phyloP scores from a whole-genome alignment of 2,888 invertebrate species.

The Polydrusus pterygomalis region DNA sequence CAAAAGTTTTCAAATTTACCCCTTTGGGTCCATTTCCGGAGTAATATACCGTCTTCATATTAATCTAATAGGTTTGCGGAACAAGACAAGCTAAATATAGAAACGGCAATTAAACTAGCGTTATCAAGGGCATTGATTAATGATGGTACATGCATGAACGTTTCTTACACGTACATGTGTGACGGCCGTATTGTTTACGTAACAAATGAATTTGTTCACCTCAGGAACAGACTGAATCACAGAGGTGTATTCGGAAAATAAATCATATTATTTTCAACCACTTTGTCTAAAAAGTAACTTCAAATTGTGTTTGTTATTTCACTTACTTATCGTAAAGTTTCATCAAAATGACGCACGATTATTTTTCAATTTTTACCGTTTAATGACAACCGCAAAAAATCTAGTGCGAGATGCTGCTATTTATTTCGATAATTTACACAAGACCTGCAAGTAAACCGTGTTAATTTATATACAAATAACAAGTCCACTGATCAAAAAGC shows the following conservation, averaged over 20 bases:
- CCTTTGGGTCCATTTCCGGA: not conserved
- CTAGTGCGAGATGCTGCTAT: too few relatives aligned
- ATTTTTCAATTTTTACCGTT: too few relatives aligned
- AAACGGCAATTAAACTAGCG: conserved; percentile 40
- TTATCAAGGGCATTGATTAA: conserved; percentile 48
- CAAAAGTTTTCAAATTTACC: not conserved
- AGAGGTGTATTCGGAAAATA: conserved; percentile 4
- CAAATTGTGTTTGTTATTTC: too few relatives aligned
- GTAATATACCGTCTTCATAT: not conserved
- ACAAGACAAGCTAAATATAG: conserved; percentile 36
- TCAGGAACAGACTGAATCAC: not conserved
- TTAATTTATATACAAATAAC: too few relatives aligned
- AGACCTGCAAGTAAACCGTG: too few relatives aligned
- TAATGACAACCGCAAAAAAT: too few relatives aligned
- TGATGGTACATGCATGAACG: conserved; percentile 31
- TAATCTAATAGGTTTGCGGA: conserved; percentile 8
- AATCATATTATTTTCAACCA: not conserved
- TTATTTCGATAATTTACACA: too few relatives aligned
- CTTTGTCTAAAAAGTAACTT: too few relatives aligned
- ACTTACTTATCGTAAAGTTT: too few relatives aligned
- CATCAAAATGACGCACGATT: too few relatives aligned
- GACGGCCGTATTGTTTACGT: conserved; percentile 46
- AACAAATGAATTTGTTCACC: conserved; percentile 48
- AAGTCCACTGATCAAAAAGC: too few relatives aligned
- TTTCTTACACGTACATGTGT: conserved; percentile 46